Percentiles rank a stretch among this genome's conserved stretches.
These are phyloP conservation scores for Phorcus lineatus DNA, from an alignment of 2,888 invertebrate species.

Conservation along the genomic window DNA sequence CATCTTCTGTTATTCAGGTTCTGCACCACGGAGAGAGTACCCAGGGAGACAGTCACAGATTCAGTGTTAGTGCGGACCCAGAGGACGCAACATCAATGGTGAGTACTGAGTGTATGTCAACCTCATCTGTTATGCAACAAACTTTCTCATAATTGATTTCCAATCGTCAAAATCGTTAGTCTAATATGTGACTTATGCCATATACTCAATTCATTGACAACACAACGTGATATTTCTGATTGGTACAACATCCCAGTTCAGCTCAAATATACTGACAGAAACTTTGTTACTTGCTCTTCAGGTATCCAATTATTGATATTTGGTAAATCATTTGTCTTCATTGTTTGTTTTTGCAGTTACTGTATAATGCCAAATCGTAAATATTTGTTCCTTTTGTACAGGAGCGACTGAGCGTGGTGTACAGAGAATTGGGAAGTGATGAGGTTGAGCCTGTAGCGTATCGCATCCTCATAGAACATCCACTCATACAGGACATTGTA, in stretches of 20 bases:
- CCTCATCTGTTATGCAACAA: too few relatives aligned
- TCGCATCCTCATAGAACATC: slow-evolving; percentile 71
- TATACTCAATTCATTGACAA: too few relatives aligned
- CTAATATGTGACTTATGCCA: too few relatives aligned
- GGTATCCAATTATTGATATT: too few relatives aligned
- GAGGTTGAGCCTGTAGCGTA: slow-evolving; percentile 53
- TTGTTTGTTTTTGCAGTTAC: not conserved
- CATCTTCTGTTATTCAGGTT: slow-evolving; percentile 48
- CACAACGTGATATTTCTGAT: not conserved
- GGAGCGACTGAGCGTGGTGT: slow-evolving; percentile 70
- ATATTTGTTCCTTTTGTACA: slow-evolving; percentile 39
- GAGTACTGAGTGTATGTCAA: slow-evolving; percentile 29
- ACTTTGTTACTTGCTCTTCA: too few relatives aligned
- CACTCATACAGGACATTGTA: slow-evolving; percentile 72
- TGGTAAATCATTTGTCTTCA: not conserved
- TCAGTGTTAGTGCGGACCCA: slow-evolving; percentile 70
- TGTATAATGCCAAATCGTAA: not conserved
- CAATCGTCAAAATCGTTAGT: too few relatives aligned
- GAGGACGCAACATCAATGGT: slow-evolving; percentile 72
- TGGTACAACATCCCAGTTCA: too few relatives aligned
- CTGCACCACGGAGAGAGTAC: slow-evolving; percentile 73
- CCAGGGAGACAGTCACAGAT: slow-evolving; percentile 73
- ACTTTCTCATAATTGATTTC: too few relatives aligned
- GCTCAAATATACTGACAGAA: not conserved
- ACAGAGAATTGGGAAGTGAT: slow-evolving; percentile 70